Evolutionary conservation across 2,797 vertebrate genomes (phyloP).

Genomic region (Champsocephalus esox): DNA sequence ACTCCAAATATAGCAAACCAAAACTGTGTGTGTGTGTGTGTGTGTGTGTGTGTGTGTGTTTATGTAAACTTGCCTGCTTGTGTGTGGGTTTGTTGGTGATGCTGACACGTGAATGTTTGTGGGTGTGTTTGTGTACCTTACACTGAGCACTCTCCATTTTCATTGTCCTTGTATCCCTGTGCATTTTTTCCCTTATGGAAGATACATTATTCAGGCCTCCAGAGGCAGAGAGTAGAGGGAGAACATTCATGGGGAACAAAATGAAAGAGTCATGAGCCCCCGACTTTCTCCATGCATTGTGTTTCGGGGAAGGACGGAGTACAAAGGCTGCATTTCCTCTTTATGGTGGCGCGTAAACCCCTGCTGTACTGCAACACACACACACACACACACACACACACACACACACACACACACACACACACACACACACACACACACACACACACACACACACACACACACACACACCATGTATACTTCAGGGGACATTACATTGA

Average conservation of each 20-base stretch:
- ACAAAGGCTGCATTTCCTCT: conserved; percentile 44
- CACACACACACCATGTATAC: too few relatives aligned
- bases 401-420: conserved; percentile 28
- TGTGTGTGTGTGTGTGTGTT: background rate
- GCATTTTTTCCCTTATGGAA: conserved; percentile 50
- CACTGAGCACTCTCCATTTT: conserved; percentile 46
- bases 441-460: too few relatives aligned
- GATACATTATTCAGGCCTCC: conserved; percentile 69
- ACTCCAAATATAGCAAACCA: conserved; percentile 26
- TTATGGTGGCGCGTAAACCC: conserved; percentile 18
- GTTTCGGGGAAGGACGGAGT: conserved; percentile 13
- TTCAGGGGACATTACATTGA: too few relatives aligned
- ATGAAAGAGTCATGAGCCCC: conserved; percentile 50
- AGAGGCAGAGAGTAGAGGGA: conserved; percentile 30
- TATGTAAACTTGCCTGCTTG: conserved; percentile 4
- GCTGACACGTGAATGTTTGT: background rate
- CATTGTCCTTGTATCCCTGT: conserved; percentile 42
- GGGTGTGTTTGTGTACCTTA: conserved; percentile 41
- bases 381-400: conserved; percentile 9
- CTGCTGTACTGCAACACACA: background rate
- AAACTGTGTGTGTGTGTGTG: conserved; percentile 4
- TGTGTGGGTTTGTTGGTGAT: conserved; percentile 15
- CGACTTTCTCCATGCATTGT: conserved; percentile 30
- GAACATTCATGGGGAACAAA: conserved; percentile 36
- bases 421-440: background rate